phyloP scores from a whole-genome alignment of 1,140 invertebrate species.

The Choristoneura fumiferana region DNA sequence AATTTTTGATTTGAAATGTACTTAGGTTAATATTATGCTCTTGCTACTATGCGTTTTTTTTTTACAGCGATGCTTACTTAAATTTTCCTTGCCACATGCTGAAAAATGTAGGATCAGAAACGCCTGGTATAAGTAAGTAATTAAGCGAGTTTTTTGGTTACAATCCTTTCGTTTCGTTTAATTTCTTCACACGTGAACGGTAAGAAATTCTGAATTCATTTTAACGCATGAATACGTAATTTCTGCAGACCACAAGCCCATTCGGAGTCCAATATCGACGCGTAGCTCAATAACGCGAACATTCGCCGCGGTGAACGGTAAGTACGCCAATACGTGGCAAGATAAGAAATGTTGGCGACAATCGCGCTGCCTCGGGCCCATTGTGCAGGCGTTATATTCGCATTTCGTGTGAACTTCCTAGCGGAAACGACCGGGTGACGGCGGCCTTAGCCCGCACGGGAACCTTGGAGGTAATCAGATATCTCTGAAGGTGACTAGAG shows the following conservation, averaged over 20 bases:
- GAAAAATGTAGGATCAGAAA: too few species aligned
- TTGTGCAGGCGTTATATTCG: conserved; percentile 33
- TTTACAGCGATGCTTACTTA: too few species aligned
- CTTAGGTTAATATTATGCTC: too few species aligned
- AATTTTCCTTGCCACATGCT: too few species aligned
- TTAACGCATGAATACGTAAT: conserved; percentile 1
- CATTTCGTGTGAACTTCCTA: conserved; percentile 38
- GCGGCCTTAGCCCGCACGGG: background rate
- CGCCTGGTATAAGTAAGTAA: too few species aligned
- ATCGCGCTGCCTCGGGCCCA: conserved; percentile 31
- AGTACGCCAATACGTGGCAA: conserved; percentile 38
- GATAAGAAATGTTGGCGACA: conserved; percentile 46
- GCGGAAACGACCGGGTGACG: conserved; percentile 18
- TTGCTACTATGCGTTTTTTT: too few species aligned
- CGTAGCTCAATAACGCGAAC: conserved; percentile 40
- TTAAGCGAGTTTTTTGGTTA: too few species aligned
- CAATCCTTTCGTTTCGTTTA: too few species aligned
- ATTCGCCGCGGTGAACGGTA: conserved; percentile 35
- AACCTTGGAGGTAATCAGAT: conserved; percentile 9
- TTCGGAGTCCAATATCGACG: conserved; percentile 41
- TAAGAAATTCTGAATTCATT: too few species aligned
- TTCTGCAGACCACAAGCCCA: conserved; percentile 9
- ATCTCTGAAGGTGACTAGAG: background rate
- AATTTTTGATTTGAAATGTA: too few species aligned
- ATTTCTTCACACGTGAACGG: too few species aligned